A percentile compares a stretch with the other conserved stretches of the same genome.
Conservation (phyloP, 1,140 invertebrate species). For the Bombus difficillimus region DNA sequence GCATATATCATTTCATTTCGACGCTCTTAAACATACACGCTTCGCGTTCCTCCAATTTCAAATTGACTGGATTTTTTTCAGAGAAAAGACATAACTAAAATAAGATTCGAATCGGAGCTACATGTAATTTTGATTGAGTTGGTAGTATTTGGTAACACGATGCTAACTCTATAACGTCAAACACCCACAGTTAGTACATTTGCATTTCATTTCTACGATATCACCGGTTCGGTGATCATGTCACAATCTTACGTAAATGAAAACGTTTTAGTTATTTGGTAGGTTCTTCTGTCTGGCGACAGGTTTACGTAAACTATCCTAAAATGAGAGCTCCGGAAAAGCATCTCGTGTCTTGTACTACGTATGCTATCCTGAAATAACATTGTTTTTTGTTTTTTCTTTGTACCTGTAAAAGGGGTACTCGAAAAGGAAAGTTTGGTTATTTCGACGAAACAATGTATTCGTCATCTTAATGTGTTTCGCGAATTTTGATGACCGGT, state of each 20-base stretch:
- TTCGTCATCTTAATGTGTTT: conserved; percentile 29
- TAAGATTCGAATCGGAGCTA: conserved; percentile 33
- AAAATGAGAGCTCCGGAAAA: conserved; percentile 61
- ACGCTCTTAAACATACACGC: conserved; percentile 47
- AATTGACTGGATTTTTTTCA: conserved; percentile 26
- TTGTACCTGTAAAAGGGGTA: conserved; percentile 77
- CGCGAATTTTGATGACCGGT: conserved; percentile 36
- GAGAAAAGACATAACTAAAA: conserved; percentile 33
- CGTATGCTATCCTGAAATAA: conserved; percentile 55
- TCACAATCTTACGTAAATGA: conserved; percentile 52
- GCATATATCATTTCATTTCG: conserved; percentile 11
- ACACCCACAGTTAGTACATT: conserved; percentile 64
- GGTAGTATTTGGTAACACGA: conserved; percentile 41
- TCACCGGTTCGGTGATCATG: conserved; percentile 48
- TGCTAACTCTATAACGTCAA: conserved; percentile 56
- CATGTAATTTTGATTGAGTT: conserved; percentile 58
- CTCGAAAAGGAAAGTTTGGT: conserved; percentile 68
- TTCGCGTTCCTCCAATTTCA: conserved; percentile 10
- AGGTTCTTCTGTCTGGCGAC: conserved; percentile 48
- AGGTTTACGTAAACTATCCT: conserved; percentile 53
- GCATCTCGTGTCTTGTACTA: conserved; percentile 63
- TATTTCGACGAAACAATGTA: conserved; percentile 56
- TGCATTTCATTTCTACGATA: conserved; percentile 59
- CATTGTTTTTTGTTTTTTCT: conserved; percentile 29
- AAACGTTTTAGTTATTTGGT: conserved; percentile 62